Evolutionary conservation across 2,888 invertebrate species (phyloP), one percentile per base, ranked within the genome.

Genomic region (Eristalinus sepulchralis): DNA sequence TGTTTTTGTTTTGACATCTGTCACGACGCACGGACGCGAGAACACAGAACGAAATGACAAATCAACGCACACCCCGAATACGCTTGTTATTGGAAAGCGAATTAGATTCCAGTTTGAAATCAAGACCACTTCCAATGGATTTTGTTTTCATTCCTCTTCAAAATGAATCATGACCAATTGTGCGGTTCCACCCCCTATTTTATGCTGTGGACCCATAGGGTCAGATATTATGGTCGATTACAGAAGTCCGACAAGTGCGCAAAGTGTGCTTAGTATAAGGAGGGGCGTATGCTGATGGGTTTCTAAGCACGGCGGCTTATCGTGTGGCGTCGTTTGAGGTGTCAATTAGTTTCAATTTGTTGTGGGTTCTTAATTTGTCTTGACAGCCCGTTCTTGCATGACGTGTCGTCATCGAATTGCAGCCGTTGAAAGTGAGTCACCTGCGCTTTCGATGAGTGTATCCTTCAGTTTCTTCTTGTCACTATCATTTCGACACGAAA

Each of bases 121-220:
- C 22, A 22, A 22, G 5, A 27, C 27, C 27, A 5, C 27, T 27
- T 27, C 27, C 27, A 27, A 5, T 27, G 27, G 27, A 27, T 27
- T 27, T 27, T 27, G 27, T 27, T 27, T 83, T 57, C 6, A 22
- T 57, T 63, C 53, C 22, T 34, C 22, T 39, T 39, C n/a, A 13
- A 70, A 72, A 71, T 82, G 85, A 86, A 82, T 82, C 73, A 78
- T 68, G 68, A 70, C 59, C 63, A 63, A 39, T n/a, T n/a, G 17
- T 17, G 57, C 63, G 53, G 70, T 76, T 82, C 82, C 85, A 78
- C 85, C 85, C 85, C 78, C 63, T 86, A 82, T 68, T 82, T 63
- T 62, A 68, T 73, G 81, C 68, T 64, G 68, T 27, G 60, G 22
- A 11, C 36, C 17, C 71, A 62, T 75, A 63, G 36, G 62, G 66